Evolutionary conservation across 1,140 invertebrate species (phyloP).

Genomic region (Sminthurinus signatus): DNA sequence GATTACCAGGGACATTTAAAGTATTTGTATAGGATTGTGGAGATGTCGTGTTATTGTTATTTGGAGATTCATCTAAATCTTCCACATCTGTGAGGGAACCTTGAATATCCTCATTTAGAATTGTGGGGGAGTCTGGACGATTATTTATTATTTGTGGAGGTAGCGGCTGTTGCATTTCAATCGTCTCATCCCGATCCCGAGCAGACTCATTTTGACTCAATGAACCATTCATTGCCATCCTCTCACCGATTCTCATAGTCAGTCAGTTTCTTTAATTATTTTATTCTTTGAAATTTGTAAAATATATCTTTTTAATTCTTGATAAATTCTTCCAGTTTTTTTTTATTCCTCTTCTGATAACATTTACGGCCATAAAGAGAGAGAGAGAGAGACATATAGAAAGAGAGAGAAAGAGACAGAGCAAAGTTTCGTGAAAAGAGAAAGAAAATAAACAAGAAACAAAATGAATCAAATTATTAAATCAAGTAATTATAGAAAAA

Average conservation of each 20-base stretch:
- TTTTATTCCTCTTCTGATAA: background rate
- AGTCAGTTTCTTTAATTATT: background rate
- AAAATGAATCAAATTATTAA: too few relatives aligned
- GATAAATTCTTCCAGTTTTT: background rate
- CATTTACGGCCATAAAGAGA: background rate
- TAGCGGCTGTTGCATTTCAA: background rate
- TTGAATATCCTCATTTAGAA: conserved; percentile 25
- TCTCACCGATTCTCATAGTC: conserved; percentile 30
- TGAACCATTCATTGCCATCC: conserved; percentile 13
- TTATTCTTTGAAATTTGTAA: background rate
- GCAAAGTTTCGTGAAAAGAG: background rate
- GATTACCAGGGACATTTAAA: conserved; percentile 14
- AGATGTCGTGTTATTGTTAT: conserved; percentile 8
- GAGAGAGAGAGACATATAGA: background rate
- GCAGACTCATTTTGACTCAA: too few relatives aligned
- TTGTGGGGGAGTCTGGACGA: background rate
- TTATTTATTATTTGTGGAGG: background rate
- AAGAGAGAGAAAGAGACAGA: background rate
- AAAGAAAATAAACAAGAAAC: background rate
- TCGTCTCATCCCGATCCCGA: too few relatives aligned
- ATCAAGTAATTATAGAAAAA: too few relatives aligned
- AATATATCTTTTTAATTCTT: background rate
- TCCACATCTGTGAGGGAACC: conserved; percentile 50
- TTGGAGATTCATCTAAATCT: conserved; percentile 45
- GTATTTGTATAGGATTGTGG: background rate